Conservation (phyloP, 2,797 vertebrate genomes). For the Eulemur rubriventer region DNA sequence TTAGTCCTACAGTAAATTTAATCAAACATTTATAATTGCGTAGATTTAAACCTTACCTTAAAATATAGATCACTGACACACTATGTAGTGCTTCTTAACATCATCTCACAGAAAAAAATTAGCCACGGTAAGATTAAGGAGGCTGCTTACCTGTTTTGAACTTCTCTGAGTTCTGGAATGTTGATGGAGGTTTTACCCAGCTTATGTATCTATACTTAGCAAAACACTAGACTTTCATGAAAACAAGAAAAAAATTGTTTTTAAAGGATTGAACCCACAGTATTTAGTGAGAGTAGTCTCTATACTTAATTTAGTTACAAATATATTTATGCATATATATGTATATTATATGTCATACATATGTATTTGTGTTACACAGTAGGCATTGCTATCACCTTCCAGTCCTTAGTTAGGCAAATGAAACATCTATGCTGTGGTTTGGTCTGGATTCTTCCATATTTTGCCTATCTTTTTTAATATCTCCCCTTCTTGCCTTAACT, state of each 20-base stretch:
- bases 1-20: neutral
- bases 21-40: neutral
- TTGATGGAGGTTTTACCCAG: neutral
- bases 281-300: neutral
- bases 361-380: neutral
- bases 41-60: conserved; percentile 41
- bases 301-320: neutral
- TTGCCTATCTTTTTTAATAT: neutral
- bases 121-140: neutral
- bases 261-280: neutral
- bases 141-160: neutral
- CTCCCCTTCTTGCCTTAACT: neutral
- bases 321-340: neutral
- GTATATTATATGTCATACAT: neutral
- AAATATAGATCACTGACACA: neutral
- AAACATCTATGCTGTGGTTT: neutral
- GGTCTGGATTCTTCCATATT: neutral
- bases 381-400: neutral
- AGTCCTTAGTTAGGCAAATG: neutral
- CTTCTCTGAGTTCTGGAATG: neutral
- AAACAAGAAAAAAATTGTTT: conserved; percentile 16
- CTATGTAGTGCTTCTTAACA: neutral
- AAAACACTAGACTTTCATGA: neutral
- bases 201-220: neutral
- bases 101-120: neutral